Evolutionary conservation across 2,113 vertebrate species (phyloP).

Genomic region (Lichenostomus cassidix): DNA sequence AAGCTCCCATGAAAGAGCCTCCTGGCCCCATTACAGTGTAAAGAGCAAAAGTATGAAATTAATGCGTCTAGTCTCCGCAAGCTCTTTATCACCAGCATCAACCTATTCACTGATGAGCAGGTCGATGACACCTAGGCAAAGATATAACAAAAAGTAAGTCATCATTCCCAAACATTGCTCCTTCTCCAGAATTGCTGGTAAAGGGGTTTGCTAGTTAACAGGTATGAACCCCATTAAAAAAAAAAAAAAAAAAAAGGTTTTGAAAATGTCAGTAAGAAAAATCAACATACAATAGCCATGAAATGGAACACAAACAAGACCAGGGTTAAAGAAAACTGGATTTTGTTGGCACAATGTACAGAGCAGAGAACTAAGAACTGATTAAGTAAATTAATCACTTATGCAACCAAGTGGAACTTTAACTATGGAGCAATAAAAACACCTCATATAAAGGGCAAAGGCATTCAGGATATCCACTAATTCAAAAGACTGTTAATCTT

Average conservation of each 20-base stretch:
- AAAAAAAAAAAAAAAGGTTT: background rate
- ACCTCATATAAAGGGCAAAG: slow-evolving; percentile 54
- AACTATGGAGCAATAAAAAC: slow-evolving; percentile 60
- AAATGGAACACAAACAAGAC: background rate
- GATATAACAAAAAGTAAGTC: background rate
- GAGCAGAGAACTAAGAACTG: background rate
- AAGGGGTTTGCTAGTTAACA: background rate
- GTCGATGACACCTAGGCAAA: rapidly evolving
- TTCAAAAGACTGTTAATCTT: slow-evolving; percentile 67
- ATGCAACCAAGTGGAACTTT: slow-evolving; percentile 59
- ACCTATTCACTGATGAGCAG: background rate
- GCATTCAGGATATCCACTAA: slow-evolving; percentile 54
- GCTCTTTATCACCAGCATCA: background rate
- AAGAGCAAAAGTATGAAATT: slow-evolving; percentile 2
- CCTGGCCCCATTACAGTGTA: background rate
- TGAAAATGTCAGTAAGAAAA: background rate
- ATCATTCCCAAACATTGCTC: background rate
- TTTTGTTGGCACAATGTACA: slow-evolving; percentile 13
- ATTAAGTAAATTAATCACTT: slow-evolving; percentile 66
- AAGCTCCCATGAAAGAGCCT: background rate
- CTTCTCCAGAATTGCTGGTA: background rate
- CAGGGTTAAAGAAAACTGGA: background rate
- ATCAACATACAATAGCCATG: background rate
- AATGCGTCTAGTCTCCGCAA: background rate
- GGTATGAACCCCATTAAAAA: background rate